A percentile compares a stretch with the other conserved stretches of the same genome.
Conservation (phyloP, 2,113 vertebrate species). For the Tauraco erythrolophus region DNA sequence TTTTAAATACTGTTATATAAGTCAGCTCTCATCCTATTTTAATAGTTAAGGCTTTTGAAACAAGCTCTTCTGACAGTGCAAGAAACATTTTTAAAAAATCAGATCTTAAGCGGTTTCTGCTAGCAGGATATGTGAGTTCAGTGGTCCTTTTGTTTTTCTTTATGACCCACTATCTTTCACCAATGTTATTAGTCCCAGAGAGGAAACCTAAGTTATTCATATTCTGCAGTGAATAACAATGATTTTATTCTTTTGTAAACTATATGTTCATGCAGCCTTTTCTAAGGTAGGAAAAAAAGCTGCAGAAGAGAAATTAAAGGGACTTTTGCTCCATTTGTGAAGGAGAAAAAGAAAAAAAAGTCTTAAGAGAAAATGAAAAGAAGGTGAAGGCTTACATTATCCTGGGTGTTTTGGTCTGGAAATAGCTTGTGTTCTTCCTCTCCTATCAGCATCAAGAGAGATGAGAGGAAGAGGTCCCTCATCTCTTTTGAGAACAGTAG, state of each 20-base stretch:
- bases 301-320: background rate
- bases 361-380: background rate
- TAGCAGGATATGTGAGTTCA: background rate
- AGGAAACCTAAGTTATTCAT: background rate
- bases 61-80: background rate
- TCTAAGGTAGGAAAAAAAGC: background rate
- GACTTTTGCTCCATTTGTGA: background rate
- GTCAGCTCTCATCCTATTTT: constrained; percentile 3
- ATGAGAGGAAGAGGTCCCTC: background rate
- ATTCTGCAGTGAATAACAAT: background rate
- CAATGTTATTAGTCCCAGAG: background rate
- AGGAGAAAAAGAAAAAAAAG: background rate
- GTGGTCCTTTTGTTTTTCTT: background rate
- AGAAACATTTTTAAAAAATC: background rate
- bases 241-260: background rate
- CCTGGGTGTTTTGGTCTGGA: background rate
- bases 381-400: background rate
- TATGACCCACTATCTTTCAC: background rate
- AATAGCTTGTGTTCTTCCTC: background rate
- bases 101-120: background rate
- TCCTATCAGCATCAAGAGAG: background rate
- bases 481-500: background rate
- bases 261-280: background rate
- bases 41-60: constrained; percentile 20
- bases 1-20: constrained; percentile 55